Evolutionary conservation across 2,113 vertebrate species (phyloP).

Genomic region (Candoia aspera): DNA sequence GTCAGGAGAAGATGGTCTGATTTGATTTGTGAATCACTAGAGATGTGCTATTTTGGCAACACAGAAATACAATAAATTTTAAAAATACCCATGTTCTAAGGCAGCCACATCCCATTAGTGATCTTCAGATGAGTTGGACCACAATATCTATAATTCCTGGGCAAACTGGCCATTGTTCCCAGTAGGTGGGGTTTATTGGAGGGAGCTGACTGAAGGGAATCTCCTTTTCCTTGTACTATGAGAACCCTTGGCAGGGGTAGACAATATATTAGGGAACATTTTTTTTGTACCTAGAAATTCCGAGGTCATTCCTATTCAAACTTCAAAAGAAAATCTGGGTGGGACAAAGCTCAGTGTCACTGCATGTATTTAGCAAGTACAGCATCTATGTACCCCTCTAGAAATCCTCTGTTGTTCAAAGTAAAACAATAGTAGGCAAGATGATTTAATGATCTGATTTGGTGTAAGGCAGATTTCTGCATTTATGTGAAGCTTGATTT

Average conservation of each 20-base stretch:
- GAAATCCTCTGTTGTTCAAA: neutral
- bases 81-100: conserved; percentile 21
- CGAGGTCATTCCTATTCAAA: conserved; percentile 44
- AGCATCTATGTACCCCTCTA: neutral
- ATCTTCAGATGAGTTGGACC: neutral
- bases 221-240: conserved; percentile 20
- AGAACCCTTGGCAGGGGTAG: conserved; percentile 48
- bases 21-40: neutral
- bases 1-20: neutral
- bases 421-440: neutral
- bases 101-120: conserved; percentile 33
- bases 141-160: neutral
- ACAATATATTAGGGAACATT: conserved; percentile 37
- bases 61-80: neutral
- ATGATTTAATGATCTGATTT: neutral
- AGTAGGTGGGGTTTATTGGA: neutral
- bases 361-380: neutral
- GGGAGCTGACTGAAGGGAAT: neutral
- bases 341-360: neutral
- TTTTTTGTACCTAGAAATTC: conserved; percentile 50
- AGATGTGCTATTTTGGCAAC: neutral
- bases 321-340: conserved; percentile 50
- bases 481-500: conserved; percentile 15
- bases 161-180: neutral
- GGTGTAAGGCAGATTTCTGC: neutral